Conservation (phyloP, 1,140 invertebrate species). For the Hylaeus anthracinus region DNA sequence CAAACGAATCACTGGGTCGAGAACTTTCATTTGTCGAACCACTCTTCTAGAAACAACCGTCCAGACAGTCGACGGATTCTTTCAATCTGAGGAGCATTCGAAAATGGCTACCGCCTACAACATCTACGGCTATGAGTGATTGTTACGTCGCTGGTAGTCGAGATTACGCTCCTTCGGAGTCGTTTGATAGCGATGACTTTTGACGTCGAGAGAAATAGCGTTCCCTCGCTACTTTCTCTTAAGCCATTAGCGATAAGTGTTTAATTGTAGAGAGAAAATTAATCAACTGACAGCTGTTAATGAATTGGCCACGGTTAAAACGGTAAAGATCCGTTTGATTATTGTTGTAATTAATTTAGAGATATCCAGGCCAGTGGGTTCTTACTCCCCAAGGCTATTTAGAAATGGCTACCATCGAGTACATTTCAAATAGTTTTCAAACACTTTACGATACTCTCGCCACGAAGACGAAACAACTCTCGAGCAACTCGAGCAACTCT, state of each 20-base stretch:
- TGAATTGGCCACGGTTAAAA: too few species aligned
- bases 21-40: neutral
- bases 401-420: too few species aligned
- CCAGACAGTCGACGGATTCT: neutral
- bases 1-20: neutral
- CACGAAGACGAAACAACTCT: too few species aligned
- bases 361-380: too few species aligned
- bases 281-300: too few species aligned
- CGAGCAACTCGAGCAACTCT: too few species aligned
- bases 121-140: neutral
- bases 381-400: too few species aligned
- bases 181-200: neutral
- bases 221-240: neutral
- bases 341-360: too few species aligned
- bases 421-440: too few species aligned
- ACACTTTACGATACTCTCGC: too few species aligned
- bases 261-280: too few species aligned
- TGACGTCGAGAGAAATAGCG: neutral
- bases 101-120: constrained; percentile 3
- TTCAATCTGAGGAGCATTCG: neutral
- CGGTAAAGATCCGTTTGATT: too few species aligned
- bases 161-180: neutral
- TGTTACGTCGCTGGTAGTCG: neutral
- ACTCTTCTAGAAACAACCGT: neutral
- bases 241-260: neutral